Evolutionary conservation across 2,888 invertebrate genomes (phyloP).

Genomic region (Oscheius sp.): DNA sequence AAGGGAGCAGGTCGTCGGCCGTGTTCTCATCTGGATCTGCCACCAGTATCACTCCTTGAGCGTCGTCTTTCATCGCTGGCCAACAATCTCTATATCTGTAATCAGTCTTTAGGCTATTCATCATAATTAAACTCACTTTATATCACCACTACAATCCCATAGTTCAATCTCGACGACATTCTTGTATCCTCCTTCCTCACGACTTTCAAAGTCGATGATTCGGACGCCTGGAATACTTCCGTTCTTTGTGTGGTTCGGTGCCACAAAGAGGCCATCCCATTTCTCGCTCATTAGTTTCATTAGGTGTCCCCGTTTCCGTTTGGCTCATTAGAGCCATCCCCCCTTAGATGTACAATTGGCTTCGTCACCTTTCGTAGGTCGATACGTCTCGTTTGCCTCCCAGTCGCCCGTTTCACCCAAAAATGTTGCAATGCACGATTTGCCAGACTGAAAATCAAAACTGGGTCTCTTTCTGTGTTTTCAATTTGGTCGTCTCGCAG

Average conservation of each 20-base stretch:
- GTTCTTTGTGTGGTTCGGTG: conserved; percentile 1
- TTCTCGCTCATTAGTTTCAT: conserved; percentile 39
- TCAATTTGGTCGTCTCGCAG: conserved; percentile 17
- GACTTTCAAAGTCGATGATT: conserved; percentile 83
- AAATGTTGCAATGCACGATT: conserved; percentile 59
- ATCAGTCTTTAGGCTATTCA: neutral
- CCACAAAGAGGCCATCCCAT: conserved; percentile 3
- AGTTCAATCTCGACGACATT: conserved; percentile 81
- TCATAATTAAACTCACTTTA: neutral
- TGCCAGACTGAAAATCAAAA: conserved; percentile 53
- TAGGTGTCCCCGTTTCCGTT: conserved; percentile 30
- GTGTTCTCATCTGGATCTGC: conserved; percentile 77
- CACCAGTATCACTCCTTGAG: conserved; percentile 82
- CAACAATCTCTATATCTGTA: conserved; percentile 77
- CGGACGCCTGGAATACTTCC: conserved; percentile 74
- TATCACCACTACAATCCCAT: conserved; percentile 58
- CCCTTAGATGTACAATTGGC: conserved; percentile 11
- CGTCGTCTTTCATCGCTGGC: conserved; percentile 82
- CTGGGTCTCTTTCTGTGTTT: conserved; percentile 3
- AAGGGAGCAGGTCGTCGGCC: conserved; percentile 62
- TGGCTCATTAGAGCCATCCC: conserved; percentile 23
- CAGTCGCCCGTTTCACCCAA: conserved; percentile 56
- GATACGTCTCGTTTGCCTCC: conserved; percentile 48
- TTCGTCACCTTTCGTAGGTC: conserved; percentile 61
- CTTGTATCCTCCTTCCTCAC: conserved; percentile 78